phyloP scores from a whole-genome alignment of 2,797 vertebrate genomes.

The Pantherophis vulpinus region DNA sequence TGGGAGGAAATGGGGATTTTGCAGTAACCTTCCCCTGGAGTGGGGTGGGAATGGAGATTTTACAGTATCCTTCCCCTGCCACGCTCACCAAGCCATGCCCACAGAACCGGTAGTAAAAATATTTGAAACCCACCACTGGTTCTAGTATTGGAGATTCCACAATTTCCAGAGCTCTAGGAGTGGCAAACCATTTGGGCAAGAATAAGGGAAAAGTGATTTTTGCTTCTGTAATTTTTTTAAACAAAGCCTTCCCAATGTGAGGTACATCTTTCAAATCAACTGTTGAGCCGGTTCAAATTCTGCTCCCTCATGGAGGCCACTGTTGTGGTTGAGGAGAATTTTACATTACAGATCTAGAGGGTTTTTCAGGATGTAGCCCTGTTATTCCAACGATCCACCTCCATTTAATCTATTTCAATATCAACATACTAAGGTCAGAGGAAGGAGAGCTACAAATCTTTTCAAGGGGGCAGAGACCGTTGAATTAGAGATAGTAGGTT shows the following conservation, averaged over 20 bases:
- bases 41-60: no score
- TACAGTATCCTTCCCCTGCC: no score
- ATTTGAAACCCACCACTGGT: no score
- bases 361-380: background rate
- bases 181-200: background rate
- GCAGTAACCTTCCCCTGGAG: no score
- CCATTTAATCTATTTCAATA: background rate
- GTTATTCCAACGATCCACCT: background rate
- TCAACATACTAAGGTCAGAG: background rate
- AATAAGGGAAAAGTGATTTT: background rate
- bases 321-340: background rate
- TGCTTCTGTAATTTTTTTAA: background rate
- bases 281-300: background rate
- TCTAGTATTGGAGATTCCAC: background rate
- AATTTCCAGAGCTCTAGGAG: background rate
- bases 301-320: background rate
- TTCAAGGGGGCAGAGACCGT: background rate
- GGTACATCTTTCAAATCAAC: background rate
- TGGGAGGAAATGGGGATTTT: no score
- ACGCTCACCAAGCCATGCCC: no score
- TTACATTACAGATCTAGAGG: background rate
- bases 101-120: no score
- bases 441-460: background rate
- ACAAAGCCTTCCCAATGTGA: background rate
- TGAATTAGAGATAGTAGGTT: background rate